Conservation (phyloP, 2,888 invertebrate genomes). For the Microctonus brassicae region DNA sequence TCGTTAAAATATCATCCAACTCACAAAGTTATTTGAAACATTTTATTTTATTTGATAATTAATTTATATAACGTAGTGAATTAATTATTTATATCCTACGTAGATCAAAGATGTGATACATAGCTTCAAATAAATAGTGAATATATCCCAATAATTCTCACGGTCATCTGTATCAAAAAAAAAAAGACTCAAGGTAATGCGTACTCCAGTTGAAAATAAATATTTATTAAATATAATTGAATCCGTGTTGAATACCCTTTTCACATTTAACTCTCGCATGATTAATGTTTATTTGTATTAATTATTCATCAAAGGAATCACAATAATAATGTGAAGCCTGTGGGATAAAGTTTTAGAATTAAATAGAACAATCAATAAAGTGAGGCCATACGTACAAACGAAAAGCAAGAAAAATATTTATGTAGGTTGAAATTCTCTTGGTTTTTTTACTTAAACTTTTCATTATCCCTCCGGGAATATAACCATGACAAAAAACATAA, state of each 20-base stretch:
- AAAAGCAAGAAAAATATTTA: conserved; percentile 41
- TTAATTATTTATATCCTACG: too few relatives aligned
- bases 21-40: background rate
- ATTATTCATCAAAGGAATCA: background rate
- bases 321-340: background rate
- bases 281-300: background rate
- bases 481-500: too few relatives aligned
- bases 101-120: too few relatives aligned
- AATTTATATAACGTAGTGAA: background rate
- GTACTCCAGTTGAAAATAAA: too few relatives aligned
- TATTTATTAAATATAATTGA: too few relatives aligned
- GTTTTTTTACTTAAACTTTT: background rate
- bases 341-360: conserved; percentile 20
- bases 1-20: background rate
- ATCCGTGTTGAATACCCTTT: background rate
- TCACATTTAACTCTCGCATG: background rate
- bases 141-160: too few relatives aligned
- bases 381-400: conserved; percentile 14
- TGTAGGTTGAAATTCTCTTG: conserved; percentile 30
- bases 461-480: background rate
- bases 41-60: background rate
- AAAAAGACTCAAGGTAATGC: too few relatives aligned
- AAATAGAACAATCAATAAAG: conserved; percentile 53
- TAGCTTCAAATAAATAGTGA: too few relatives aligned
- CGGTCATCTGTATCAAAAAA: too few relatives aligned